Base-by-base conservation (phyloP, 2,113 vertebrate species). In the Hippocampus zosterae region DNA sequence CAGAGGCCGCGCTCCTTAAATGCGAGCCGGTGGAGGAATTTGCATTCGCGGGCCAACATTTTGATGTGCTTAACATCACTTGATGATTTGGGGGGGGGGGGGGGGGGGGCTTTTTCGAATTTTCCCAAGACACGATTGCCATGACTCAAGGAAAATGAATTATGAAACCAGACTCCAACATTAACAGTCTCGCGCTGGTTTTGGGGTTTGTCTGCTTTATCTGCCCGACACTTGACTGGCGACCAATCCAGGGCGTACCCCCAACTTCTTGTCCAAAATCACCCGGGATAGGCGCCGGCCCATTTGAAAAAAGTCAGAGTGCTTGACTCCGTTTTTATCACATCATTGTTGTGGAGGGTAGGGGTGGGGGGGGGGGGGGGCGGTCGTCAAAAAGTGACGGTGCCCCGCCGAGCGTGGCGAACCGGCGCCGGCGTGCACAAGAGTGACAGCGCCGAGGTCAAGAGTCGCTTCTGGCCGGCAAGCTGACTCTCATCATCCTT, bases 401-500 rank as follows among this genome's bases (percentile, higher is more conserved):
- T 33, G 56, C 25, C 65, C 71, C 37, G 63, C 53, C 65, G 80
- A 72, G 79, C 9, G 70, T 48, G 55, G 48, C 23, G 68, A 85
- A 81, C 67, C 29, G 6, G 65, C 42, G 1, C 44, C 73, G 83
- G 67, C 65, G 10, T 67, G 71, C 70, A 72, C 63, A 65, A 50
- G 10, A 70, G 77, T 65, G 83, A 85, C 78, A 82, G 84, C 76
- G 78, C 65, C 53, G 71, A 80, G 86, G 86, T 90, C 86, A 83
- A 61, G 76, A 68, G 73, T 66, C 77, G 81, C 75, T 88, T 87
- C 80, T 84, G 77, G 68, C 41, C 16, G 70, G 72, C 80, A 33
- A 37, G 81, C 80, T 70, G 69, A 84, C 80, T 79, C 78, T 80
- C 80, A 70, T 69, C 77, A 87, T 89, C 87, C 85, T 81, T 83